Base-by-base conservation (phyloP, 2,888 invertebrate genomes). In the Epinotia nisella region DNA sequence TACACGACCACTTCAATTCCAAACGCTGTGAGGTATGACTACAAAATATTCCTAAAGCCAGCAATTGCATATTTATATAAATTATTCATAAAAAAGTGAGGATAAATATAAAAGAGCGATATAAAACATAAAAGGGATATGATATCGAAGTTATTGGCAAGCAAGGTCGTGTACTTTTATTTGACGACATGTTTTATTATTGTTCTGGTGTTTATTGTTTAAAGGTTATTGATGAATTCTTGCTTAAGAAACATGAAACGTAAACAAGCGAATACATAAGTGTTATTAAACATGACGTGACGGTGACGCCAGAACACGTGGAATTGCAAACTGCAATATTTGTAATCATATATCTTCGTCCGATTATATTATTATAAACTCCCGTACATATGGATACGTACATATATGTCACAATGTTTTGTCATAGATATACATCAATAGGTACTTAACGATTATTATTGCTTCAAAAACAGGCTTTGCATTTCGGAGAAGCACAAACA, bases 1-100 rank as follows among this genome's bases (percentile, higher is more conserved):
- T 82, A 80, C 82, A 82, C 78, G 80, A 79, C 83, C 82, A 83
- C 84, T 83, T 81, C 79, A 82, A 82, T 79, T 82, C 80, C 79
- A 81, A 49, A 79, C 76, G 67, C 79, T 76, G 75, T 70, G 76
- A 73, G 67, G 78, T 76, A 75, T 66, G 76, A 59, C 73, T 73
- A 73, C 73, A 69, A 67, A 69, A 64, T 69, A 59, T 70, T 68
- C 68, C 64, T 64, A 69, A 24, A 64, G 67, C 55, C 67, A 5
- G 66, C 60, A 64, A 73, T 73, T 69, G 69, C 64, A 73, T 64
- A 73, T 73, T 68, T 73, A 73, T 58, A 73, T 29, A 51, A 73
- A 69, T 41, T 45, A 45, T 35, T 55, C 53, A 70, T 61, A 68
- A 58, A 68, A 73, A 68, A 58, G 39, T 9, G 39, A 35, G 21